A percentile compares a stretch with the other conserved stretches of the same genome.
Evolutionary conservation across 2,113 vertebrate species (phyloP).

Genomic region (Myodes glareolus): DNA sequence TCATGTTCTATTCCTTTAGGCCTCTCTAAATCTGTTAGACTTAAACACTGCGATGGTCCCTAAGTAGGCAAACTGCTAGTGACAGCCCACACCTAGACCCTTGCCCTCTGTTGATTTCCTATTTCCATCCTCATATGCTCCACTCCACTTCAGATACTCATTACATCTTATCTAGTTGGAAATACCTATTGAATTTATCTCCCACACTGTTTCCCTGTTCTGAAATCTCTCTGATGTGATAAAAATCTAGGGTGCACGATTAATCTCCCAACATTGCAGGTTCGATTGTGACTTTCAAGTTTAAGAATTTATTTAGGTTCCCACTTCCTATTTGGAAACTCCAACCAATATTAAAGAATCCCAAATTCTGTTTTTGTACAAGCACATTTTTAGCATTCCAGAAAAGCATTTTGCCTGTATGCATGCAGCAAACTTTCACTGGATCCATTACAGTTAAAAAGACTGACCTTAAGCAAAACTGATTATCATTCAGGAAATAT

Average conservation of each 20-base stretch:
- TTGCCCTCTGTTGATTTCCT: neutral
- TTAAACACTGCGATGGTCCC: neutral
- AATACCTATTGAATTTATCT: conserved; percentile 55
- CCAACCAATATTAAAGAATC: neutral
- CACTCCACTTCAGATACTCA: conserved; percentile 42
- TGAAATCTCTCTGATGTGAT: conserved; percentile 50
- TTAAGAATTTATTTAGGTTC: conserved; percentile 36
- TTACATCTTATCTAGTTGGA: conserved; percentile 49
- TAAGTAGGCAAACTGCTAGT: neutral
- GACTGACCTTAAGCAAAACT: neutral
- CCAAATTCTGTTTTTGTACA: neutral
- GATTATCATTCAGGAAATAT: neutral
- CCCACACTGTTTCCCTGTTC: conserved; percentile 7
- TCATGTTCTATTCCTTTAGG: neutral
- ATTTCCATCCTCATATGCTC: conserved; percentile 50
- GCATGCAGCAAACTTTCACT: neutral
- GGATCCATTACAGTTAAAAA: neutral
- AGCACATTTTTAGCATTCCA: neutral
- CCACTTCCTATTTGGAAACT: conserved; percentile 3
- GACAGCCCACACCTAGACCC: neutral
- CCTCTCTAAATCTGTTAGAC: neutral
- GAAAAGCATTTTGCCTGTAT: neutral
- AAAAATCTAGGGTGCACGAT: conserved; percentile 43
- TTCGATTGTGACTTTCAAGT: conserved; percentile 39
- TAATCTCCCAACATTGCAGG: conserved; percentile 4